phyloP scores from a whole-genome alignment of 2,888 invertebrate genomes.

The Hydrotaea cyrtoneurina region DNA sequence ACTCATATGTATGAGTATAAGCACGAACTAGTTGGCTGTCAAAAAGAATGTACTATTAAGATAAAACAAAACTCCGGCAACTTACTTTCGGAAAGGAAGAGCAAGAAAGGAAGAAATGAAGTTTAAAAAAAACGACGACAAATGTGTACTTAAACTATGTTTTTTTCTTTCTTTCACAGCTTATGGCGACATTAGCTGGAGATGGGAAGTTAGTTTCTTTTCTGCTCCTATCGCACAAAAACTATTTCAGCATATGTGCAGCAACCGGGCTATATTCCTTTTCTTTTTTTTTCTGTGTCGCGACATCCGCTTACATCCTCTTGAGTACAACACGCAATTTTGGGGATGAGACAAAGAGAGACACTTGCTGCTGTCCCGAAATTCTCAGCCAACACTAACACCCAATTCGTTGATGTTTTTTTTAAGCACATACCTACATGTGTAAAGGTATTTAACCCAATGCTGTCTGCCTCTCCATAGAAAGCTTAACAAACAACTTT shows the following conservation, averaged over 20 bases:
- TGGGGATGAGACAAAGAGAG: neutral
- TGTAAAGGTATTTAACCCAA: neutral
- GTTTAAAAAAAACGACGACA: neutral
- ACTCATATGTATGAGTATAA: too few species aligned
- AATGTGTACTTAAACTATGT: neutral
- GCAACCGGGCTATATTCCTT: too few species aligned
- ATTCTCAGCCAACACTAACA: too few species aligned
- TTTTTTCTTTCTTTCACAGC: neutral
- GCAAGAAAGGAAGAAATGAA: neutral
- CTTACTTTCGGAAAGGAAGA: neutral
- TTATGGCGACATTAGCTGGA: neutral
- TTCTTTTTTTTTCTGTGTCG: too few species aligned
- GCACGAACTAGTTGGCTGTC: neutral
- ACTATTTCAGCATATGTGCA: neutral
- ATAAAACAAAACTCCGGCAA: neutral
- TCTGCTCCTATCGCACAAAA: neutral
- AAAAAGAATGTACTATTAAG: neutral
- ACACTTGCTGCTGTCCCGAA: too few species aligned
- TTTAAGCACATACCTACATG: neutral
- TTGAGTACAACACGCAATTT: neutral
- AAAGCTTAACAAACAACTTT: conserved; percentile 14
- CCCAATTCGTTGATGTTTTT: too few species aligned
- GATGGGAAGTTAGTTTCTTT: neutral
- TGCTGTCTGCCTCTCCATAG: neutral
- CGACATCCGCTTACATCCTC: too few species aligned